These are phyloP conservation scores for Corapipo altera DNA, from an alignment of 2,113 vertebrate genomes.

Conservation along the genomic window DNA sequence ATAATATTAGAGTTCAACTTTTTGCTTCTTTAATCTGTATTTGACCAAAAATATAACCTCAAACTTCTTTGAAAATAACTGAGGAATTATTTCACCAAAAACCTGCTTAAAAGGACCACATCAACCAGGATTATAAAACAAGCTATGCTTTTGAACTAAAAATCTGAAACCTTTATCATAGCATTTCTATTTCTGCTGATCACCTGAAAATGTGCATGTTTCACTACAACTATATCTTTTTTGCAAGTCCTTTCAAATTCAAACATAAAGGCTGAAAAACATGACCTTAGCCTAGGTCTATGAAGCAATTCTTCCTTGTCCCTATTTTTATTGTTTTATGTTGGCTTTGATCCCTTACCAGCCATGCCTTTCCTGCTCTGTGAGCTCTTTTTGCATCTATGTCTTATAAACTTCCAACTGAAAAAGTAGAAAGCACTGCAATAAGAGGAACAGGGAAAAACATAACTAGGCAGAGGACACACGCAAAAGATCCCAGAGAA, in stretches of 20 bases:
- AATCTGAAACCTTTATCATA: neutral
- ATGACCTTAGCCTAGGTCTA: neutral
- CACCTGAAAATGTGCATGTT: neutral
- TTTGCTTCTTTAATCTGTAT: neutral
- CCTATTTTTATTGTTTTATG: neutral
- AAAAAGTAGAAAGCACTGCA: neutral
- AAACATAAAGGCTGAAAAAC: neutral
- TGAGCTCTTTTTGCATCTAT: neutral
- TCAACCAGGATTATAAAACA: neutral
- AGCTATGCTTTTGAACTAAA: neutral
- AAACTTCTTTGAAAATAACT: neutral
- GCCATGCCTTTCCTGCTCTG: neutral
- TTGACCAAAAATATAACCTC: neutral
- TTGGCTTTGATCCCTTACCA: neutral
- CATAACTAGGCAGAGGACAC: neutral
- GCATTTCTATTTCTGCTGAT: neutral
- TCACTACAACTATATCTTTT: neutral
- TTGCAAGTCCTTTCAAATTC: neutral
- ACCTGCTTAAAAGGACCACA: neutral
- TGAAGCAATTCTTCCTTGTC: neutral
- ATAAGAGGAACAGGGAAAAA: neutral
- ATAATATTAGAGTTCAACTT: neutral
- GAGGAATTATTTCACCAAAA: neutral
- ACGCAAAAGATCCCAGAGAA: neutral
- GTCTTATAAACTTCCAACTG: neutral